Base-by-base conservation (phyloP, 1,140 invertebrate genomes). In the Amyelois transitella region DNA sequence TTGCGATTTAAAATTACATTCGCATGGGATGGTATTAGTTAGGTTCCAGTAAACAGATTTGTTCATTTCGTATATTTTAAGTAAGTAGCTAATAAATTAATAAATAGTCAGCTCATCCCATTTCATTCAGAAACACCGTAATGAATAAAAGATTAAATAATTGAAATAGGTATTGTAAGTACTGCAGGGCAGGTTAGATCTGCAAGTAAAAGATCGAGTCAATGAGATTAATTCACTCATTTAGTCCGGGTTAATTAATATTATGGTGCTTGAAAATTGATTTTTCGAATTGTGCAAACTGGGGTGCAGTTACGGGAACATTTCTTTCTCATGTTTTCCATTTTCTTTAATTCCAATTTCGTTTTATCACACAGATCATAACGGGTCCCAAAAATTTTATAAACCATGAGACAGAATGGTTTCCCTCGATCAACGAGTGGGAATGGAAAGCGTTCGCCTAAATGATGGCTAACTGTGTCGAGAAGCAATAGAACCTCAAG, bases 391-490 rank as follows among this genome's bases (percentile, higher is more conserved):
- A 72, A n/a, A 73, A 75, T 79, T 76, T 75, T 66, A 71, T 72
- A 78, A 77, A 77, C 69, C 75, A 80, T 81, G 77, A 86, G 81
- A 82, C 66, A 78, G 78, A 81, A 73, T 48, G 77, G 81, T 75
- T 70, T 73, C 71, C 71, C 76, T 75, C 77, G 70, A 60, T 79
- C 71, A 81, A 81, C 76, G 69, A 82, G 72, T 75, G 74, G 69
- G 72, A 64, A 78, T 75, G 72, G 6, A n/a, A 81, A 78, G 78
- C 78, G 66, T 76, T 82, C 66, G 77, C 75, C 77, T 77, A 77
- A 75, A 82, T 73, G 71, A 75, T 56, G 62, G 59, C 69, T 73
- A 69, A 79, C 68, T 58, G 53, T 69, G 65, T 72, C 75, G 72
- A 75, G 72, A 77, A 64, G 45, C 58, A 49, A 24, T 53, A 51